Base-by-base conservation (phyloP, 2,797 vertebrate species). In the Acanthiza pusilla region DNA sequence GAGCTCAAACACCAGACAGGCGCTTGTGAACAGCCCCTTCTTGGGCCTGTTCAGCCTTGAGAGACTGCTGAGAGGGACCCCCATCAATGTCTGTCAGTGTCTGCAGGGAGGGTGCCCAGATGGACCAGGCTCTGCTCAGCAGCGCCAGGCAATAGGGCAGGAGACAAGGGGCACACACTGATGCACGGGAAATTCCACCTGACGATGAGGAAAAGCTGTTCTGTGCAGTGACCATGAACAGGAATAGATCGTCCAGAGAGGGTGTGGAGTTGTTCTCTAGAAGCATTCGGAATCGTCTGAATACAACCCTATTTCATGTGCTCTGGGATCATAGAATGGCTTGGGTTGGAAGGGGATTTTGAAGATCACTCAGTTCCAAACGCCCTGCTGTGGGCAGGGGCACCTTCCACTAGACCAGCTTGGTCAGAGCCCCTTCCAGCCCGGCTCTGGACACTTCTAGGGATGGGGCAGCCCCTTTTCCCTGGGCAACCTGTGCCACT, bases 191-290 rank as follows among this genome's bases (percentile, higher is more conserved):
- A 21, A 6, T 5, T 54, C 30, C 65, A 18, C 34, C 11, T 15
- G 11, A 34, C 15, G 26, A 40, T 10, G 25, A 48, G 25, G 13
- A 14, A 40, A 53, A 62, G 12, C 40, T 7, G 34, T 6, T 13
- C n/a, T 15, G 47, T 4, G 13, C 47, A 34, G 36, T 23, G 74
- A 53, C 48, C 0, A 2, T 0, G 5, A 13, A 40, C 47, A 68
- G 55, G 13, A 85, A 85, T 3, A 4, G 29, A 14, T 7, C 40
- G 48, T 26, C 20, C 47, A 20, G 40, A n/a, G 40, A 19, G 40
- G n/a, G 55, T 29, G 19, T 0, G 1, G 38, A 47, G 23, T 16
- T 16, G 14, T 29, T 54, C 48, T 13, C 6, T 6, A 10, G 20
- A 30, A 47, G 10, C 16, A 61, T 12, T 40, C 55, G 29, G 29